phyloP scores from a whole-genome alignment of 2,888 invertebrate species.

The Rotaria magnacalcarata region DNA sequence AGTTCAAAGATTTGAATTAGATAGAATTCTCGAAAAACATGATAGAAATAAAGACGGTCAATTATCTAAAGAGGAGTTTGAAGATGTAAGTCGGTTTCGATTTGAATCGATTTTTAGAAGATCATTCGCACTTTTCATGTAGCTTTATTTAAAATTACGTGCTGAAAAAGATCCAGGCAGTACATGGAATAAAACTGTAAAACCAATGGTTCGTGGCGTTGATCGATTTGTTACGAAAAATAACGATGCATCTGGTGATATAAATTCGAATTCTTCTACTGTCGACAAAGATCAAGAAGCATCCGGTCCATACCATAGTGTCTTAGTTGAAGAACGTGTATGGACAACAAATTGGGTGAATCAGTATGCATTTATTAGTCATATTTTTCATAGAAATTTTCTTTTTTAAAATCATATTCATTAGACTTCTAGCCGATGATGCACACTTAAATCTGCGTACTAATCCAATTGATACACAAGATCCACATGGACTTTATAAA shows the following conservation, averaged over 20 bases:
- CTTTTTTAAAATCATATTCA: constrained; percentile 29
- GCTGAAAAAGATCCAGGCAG: constrained; percentile 83
- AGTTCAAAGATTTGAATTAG: neutral
- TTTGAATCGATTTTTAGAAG: constrained; percentile 28
- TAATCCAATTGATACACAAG: constrained; percentile 73
- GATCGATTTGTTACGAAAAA: constrained; percentile 73
- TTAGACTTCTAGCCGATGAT: constrained; percentile 69
- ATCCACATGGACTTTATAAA: constrained; percentile 82
- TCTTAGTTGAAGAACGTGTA: constrained; percentile 74
- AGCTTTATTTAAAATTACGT: constrained; percentile 73
- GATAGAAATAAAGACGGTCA: constrained; percentile 64
- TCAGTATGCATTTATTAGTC: constrained; percentile 52
- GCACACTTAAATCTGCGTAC: constrained; percentile 66
- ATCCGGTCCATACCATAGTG: constrained; percentile 80
- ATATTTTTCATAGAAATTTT: too few species aligned
- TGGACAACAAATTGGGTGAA: constrained; percentile 99
- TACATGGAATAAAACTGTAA: constrained; percentile 85
- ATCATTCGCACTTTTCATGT: constrained; percentile 45
- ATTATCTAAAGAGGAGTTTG: constrained; percentile 81
- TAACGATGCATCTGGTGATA: constrained; percentile 70
- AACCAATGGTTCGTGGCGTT: constrained; percentile 77
- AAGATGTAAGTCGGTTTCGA: constrained; percentile 64
- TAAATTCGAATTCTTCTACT: neutral
- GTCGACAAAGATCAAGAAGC: constrained; percentile 61
- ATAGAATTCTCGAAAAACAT: constrained; percentile 47